Evolutionary conservation across 1,140 invertebrate genomes (phyloP), one percentile per base, ranked within the genome.

Genomic region (Liolophura sinensis): DNA sequence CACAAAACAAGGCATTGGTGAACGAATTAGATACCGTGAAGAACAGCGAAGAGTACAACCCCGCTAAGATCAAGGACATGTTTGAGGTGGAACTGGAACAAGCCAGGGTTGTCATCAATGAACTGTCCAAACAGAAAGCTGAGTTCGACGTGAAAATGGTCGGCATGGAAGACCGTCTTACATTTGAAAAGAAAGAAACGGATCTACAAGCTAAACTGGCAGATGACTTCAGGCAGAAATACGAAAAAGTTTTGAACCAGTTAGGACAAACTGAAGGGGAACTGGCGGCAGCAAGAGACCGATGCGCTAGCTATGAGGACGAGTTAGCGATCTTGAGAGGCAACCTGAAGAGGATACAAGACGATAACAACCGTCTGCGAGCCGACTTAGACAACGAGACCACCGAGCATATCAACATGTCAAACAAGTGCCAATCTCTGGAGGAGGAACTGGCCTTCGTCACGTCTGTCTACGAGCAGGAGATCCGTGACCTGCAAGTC

Each of bases 401-500:
- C 31, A 58, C 63, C 15, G 73, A 72, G 40, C 74, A 76, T 55
- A 75, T 80, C 54, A 68, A 74, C 27, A 73, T 73, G 55, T 70
- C 74, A 52, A 71, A 64, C 47, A 60, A 70, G n/a, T 60, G 69
- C 11, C 71, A 78, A 56, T 65, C 72, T 47, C 40, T 72, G 49
- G 64, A 69, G 16, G 76, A 78, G 48, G 77, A 80, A 48, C 63
- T 61, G 20, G 67, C 73, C 22, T 80, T 80, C 72, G 40, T 61
- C 25, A 25, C 31, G 9, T 65, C 66, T n/a, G 59, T 68, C 20
- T 80, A 83, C 61, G 82, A 83, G 73, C 82, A 84, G 77, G 86
- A 87, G 72, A 79, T 87, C 62, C 87, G 87, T 76, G 86, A 87
- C 69, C 76, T 87, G n/a, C 82, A 85, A 22, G 86, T 86, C 50